A percentile compares a stretch with the other conserved stretches of the same genome.
phyloP scores from a whole-genome alignment of 2,888 invertebrate genomes.

The Notocelia uddmanniana region DNA sequence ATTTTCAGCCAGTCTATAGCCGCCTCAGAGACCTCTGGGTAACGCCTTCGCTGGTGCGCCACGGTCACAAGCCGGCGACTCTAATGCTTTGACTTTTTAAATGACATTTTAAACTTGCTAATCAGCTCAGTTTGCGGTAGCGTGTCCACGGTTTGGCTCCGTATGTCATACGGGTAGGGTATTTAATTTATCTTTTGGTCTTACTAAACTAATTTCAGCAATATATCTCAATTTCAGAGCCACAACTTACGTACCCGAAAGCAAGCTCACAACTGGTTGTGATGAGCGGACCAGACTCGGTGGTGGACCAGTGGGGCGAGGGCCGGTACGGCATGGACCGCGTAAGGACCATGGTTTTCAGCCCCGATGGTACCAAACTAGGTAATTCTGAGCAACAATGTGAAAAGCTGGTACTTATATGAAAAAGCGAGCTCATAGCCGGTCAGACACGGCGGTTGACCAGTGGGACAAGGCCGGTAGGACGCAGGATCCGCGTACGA shows the following conservation, averaged over 20 bases:
- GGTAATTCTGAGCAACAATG: conserved; percentile 66
- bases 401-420: too few species aligned
- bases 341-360: conserved; percentile 78
- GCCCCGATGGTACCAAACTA: conserved; percentile 80
- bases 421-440: conserved; percentile 63
- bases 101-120: not conserved
- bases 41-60: too few species aligned
- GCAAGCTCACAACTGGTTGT: conserved; percentile 70
- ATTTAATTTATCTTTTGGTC: too few species aligned
- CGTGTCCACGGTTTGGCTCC: too few species aligned
- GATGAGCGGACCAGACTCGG: conserved; percentile 70
- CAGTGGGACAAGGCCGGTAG: conserved; percentile 68
- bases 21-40: too few species aligned
- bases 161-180: too few species aligned
- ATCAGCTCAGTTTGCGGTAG: not conserved
- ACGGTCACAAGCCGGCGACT: too few species aligned
- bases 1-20: too few species aligned
- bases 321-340: conserved; percentile 66
- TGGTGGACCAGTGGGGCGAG: conserved; percentile 78
- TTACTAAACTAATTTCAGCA: not conserved
- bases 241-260: conserved; percentile 52
- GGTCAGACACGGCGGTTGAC: conserved; percentile 72
- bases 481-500: conserved; percentile 69
- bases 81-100: too few species aligned
- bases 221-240: conserved; percentile 53